Evolutionary conservation across 2,888 invertebrate species (phyloP).

Genomic region (Tenthredo distinguenda): DNA sequence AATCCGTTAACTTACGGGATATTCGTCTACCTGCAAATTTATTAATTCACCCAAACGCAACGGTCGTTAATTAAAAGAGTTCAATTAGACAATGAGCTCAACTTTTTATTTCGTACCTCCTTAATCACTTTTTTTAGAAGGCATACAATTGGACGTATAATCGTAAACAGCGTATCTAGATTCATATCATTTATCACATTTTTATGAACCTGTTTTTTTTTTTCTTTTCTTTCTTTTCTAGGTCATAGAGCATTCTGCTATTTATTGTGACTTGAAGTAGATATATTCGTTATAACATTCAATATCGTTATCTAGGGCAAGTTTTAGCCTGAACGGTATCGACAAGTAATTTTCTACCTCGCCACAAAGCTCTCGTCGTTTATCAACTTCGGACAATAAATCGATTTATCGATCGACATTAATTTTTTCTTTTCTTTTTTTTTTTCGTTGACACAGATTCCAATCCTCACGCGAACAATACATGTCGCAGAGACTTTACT

Average conservation of each 20-base stretch:
- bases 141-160: neutral
- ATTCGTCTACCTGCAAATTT: neutral
- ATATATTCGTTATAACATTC: neutral
- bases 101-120: neutral
- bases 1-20: slow-evolving; percentile 48
- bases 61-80: neutral
- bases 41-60: neutral
- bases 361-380: neutral
- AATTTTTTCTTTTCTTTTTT: neutral
- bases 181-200: neutral
- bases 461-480: neutral
- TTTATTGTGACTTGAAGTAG: neutral
- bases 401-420: slow-evolving; percentile 13
- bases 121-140: neutral
- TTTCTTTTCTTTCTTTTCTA: neutral
- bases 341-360: neutral
- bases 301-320: neutral
- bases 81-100: slow-evolving; percentile 23
- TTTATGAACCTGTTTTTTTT: neutral
- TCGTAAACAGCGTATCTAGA: neutral
- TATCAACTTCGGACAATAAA: neutral
- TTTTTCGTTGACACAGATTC: slow-evolving; percentile 3
- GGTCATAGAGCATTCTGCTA: neutral
- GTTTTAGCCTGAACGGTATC: neutral
- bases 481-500: neutral